Conservation (phyloP, 2,113 vertebrate genomes). For the Stomatorhinus ivindoensis region DNA sequence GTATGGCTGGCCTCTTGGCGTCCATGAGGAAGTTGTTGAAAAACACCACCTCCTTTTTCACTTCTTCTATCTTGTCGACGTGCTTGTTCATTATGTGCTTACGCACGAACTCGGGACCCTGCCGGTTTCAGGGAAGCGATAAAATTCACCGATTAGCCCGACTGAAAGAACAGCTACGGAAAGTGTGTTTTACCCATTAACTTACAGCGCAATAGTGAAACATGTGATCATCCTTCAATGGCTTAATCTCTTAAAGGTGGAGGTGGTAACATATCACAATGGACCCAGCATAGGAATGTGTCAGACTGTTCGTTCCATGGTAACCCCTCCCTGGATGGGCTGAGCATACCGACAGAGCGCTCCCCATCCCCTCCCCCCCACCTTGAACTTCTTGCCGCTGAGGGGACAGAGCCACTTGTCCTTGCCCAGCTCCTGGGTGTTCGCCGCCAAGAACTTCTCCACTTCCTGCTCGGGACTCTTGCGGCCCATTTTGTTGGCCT, state of each 20-base stretch:
- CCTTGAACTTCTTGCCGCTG: slow-evolving; percentile 93
- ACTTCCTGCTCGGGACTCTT: slow-evolving; percentile 85
- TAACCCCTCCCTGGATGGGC: neutral
- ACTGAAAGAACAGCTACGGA: neutral
- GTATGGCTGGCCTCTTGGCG: slow-evolving; percentile 76
- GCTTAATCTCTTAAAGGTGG: neutral
- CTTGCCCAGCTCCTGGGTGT: slow-evolving; percentile 88
- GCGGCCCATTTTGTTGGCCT: slow-evolving; percentile 79
- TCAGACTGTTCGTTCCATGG: neutral
- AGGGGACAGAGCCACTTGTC: slow-evolving; percentile 92
- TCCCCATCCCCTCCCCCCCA: slow-evolving; percentile 18
- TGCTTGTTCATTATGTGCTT: slow-evolving; percentile 93
- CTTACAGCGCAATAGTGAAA: neutral
- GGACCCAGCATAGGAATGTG: neutral
- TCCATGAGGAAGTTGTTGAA: slow-evolving; percentile 90
- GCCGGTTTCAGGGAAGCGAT: neutral
- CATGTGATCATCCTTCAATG: neutral
- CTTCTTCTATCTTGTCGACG: slow-evolving; percentile 83
- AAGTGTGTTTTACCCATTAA: neutral
- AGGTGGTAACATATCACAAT: neutral
- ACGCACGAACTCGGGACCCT: slow-evolving; percentile 88
- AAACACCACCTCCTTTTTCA: slow-evolving; percentile 82
- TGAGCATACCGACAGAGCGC: neutral
- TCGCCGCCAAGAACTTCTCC: slow-evolving; percentile 84
- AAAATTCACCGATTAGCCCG: neutral